Evolutionary conservation across 2,888 invertebrate species (phyloP).

Genomic region (Lepas anatifera): DNA sequence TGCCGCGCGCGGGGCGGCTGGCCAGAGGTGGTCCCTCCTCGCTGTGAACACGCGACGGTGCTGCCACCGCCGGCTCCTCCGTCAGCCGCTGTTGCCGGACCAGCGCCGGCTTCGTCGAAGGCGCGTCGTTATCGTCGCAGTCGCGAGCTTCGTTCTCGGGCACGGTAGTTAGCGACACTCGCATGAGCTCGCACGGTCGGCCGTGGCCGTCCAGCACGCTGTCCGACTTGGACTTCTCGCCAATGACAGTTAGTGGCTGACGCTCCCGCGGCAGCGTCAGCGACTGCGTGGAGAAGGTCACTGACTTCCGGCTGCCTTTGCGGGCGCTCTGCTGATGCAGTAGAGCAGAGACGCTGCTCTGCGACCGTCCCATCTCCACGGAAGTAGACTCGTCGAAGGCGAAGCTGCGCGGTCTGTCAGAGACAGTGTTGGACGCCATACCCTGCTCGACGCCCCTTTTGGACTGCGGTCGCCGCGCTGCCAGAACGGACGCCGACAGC

Average conservation of each 20-base stretch:
- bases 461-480: neutral
- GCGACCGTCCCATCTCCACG: neutral
- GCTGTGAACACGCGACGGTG: neutral
- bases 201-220: neutral
- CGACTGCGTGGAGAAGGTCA: conserved; percentile 64
- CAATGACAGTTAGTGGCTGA: neutral
- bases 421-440: neutral
- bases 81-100: neutral
- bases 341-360: neutral
- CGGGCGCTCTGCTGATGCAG: neutral
- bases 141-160: neutral
- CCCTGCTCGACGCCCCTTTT: neutral
- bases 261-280: conserved; percentile 49
- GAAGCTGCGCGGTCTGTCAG: conserved; percentile 3
- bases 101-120: neutral
- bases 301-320: conserved; percentile 38
- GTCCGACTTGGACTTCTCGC: neutral
- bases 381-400: neutral
- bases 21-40: neutral
- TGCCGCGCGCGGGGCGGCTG: neutral
- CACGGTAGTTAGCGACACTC: neutral
- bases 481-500: neutral
- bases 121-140: neutral
- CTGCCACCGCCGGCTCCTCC: neutral
- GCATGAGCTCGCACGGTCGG: neutral